Conservation (phyloP, 2,888 invertebrate genomes). For the Fragum whitleyi region DNA sequence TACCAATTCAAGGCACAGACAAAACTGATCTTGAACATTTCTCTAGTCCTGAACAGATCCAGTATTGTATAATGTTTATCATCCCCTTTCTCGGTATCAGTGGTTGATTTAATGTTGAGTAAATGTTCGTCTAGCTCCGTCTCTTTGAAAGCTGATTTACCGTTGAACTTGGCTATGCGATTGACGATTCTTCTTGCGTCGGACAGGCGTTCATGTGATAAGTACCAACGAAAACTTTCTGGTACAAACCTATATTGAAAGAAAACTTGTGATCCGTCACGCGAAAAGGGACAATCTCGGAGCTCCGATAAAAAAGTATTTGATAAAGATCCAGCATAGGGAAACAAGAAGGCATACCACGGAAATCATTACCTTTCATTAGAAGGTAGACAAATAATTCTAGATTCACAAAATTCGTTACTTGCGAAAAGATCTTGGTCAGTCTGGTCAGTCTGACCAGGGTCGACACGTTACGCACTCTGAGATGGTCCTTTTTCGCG, state of each 20-base stretch:
- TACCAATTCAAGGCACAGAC: constrained; percentile 62
- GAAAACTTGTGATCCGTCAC: no score
- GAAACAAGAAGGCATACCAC: no score
- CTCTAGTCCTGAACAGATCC: constrained; percentile 47
- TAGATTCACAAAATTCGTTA: no score
- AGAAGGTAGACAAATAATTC: no score
- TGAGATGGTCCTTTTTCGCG: no score
- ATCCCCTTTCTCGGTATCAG: constrained; percentile 20
- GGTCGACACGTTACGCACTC: no score
- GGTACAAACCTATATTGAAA: constrained; percentile 60
- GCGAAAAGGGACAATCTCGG: no score
- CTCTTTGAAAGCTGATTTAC: constrained; percentile 38
- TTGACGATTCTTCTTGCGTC: constrained; percentile 57
- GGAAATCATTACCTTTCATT: no score
- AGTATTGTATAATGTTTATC: constrained; percentile 55
- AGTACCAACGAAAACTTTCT: constrained; percentile 71
- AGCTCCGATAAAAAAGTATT: no score
- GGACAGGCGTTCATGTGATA: constrained; percentile 52
- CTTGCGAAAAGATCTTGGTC: no score
- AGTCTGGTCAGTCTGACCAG: no score
- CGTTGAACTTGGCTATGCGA: constrained; percentile 61
- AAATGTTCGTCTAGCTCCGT: constrained; percentile 28
- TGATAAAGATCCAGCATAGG: no score
- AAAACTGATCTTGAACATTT: constrained; percentile 46
- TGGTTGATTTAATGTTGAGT: not conserved